Base-by-base conservation (phyloP, 2,888 invertebrate species). In the Alentia gelatinosa region DNA sequence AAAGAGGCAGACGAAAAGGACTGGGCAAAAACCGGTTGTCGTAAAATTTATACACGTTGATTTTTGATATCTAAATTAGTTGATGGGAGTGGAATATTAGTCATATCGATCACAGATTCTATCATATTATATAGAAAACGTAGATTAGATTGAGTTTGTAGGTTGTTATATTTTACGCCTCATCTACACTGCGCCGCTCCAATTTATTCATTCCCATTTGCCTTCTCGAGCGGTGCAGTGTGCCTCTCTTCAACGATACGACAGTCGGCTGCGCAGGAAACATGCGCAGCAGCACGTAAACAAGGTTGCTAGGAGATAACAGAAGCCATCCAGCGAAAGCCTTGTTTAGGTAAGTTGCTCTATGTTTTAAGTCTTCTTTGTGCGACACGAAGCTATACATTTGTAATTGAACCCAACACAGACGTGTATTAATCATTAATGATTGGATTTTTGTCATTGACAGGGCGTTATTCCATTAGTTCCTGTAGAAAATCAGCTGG, bases 1-100 rank as follows among this genome's bases (percentile, higher is more conserved):
- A 39, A 40, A 40, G 23, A 12, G 84, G 84, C 84, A 84, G 84
- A 84, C 84, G 84, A 84, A 84, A 84, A 84, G 84, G 9, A 15
- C 79, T 4, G 9, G 7, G 30, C 84, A 30, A 42, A 40, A 26
- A 9, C 15, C 26, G 39, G 84, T 9, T 40, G 84, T 84, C 84
- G 84, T 42, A 84, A 42, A 84, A 39, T 84, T 9, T 40, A 40
- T 7, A 3, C 39, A 35, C n/a, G n/a, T n/a, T n/a, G n/a, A n/a
- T n/a, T n/a, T n/a, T n/a, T n/a, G n/a, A n/a, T n/a, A n/a, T n/a
- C n/a, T n/a, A n/a, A n/a, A n/a, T n/a, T n/a, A n/a, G n/a, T n/a
- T n/a, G n/a, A n/a, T n/a, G n/a, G n/a, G n/a, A n/a, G n/a, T n/a
- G n/a, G n/a, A n/a, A n/a, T n/a, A n/a, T n/a, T n/a, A n/a, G n/a